Percentiles rank a stretch among this genome's conserved stretches.
phyloP scores from a whole-genome alignment of 1,140 invertebrate genomes.

The Psix sp. region DNA sequence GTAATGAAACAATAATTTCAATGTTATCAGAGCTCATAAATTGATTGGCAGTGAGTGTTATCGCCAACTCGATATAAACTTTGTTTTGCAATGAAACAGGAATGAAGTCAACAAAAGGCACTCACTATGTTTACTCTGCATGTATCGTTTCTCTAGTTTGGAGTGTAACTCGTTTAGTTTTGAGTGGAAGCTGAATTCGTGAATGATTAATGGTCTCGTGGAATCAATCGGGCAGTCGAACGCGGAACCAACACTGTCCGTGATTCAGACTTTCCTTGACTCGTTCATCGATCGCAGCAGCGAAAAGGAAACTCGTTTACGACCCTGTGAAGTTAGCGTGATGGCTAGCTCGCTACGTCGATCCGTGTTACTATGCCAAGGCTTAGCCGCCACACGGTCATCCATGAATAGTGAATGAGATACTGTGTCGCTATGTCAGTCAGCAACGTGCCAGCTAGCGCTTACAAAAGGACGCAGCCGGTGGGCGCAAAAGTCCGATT shows the following conservation, averaged over 20 bases:
- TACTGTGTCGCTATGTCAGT: conserved; percentile 65
- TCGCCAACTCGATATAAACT: not conserved
- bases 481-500: conserved; percentile 45
- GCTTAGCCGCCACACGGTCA: conserved; percentile 64
- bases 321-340: conserved; percentile 62
- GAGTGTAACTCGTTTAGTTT: no score
- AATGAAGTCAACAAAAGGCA: no score
- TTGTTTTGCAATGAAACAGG: not conserved
- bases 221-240: conserved; percentile 30
- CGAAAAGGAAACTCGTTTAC: conserved; percentile 63
- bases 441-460: conserved; percentile 39
- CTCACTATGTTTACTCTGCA: no score
- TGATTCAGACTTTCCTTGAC: conserved; percentile 49
- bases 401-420: conserved; percentile 70
- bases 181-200: conserved; percentile 16
- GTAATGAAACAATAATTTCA: conserved; percentile 40
- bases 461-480: conserved; percentile 37
- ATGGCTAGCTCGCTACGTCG: conserved; percentile 50
- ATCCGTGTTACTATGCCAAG: conserved; percentile 73
- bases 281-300: conserved; percentile 56
- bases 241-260: no score
- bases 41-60: not conserved
- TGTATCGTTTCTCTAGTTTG: no score
- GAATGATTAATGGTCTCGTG: not conserved
- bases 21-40: no score